A percentile compares a stretch with the other conserved stretches of the same genome.
Evolutionary conservation across 2,797 vertebrate species (phyloP).

Genomic region (Apogon talboti): DNA sequence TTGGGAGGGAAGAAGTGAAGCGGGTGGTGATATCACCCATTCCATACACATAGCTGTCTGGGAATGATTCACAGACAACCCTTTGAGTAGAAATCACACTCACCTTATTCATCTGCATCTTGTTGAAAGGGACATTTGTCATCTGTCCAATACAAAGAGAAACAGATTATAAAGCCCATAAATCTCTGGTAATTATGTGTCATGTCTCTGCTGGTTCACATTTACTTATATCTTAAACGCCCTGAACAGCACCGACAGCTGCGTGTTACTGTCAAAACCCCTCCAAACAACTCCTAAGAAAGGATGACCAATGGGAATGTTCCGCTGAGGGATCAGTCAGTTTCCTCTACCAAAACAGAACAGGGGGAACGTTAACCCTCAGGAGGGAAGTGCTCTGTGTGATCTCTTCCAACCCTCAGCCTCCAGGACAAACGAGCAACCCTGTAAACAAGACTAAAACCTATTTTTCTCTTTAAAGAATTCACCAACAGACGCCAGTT

Average conservation of each 20-base stretch:
- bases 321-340: slow-evolving; percentile 5
- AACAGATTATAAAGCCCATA: slow-evolving; percentile 19
- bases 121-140: slow-evolving; percentile 20
- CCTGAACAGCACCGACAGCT: slow-evolving; percentile 2
- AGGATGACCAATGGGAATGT: slow-evolving; percentile 36
- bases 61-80: slow-evolving; percentile 22
- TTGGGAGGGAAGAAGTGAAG: slow-evolving; percentile 44
- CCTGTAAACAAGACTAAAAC: slow-evolving; percentile 11
- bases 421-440: not conserved
- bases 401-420: slow-evolving; percentile 6
- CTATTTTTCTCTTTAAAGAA: not conserved
- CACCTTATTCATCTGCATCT: slow-evolving; percentile 36
- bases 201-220: not conserved
- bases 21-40: slow-evolving; percentile 48
- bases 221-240: slow-evolving; percentile 3
- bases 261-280: not conserved
- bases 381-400: not conserved
- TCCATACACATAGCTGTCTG: slow-evolving; percentile 23
- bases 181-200: slow-evolving; percentile 19
- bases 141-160: slow-evolving; percentile 12
- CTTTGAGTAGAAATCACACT: slow-evolving; percentile 36
- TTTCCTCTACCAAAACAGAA: slow-evolving; percentile 15
- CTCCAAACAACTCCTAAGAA: not conserved
- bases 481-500: slow-evolving; percentile 6
- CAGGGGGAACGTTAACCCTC: slow-evolving; percentile 8